Evolutionary conservation across 2,113 vertebrate genomes (phyloP).

Genomic region (Centropus unirufus): DNA sequence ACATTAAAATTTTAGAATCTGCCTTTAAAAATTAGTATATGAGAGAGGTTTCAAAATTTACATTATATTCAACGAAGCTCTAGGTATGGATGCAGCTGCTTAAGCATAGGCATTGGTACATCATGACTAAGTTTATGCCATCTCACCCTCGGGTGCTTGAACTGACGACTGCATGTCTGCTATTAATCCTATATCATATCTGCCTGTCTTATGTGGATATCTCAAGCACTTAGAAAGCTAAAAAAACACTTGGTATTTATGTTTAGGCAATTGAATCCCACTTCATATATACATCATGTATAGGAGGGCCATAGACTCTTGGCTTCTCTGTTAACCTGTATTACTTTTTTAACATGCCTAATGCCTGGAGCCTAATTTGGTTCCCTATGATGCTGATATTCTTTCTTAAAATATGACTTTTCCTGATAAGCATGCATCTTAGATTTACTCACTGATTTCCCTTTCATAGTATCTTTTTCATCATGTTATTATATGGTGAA

Average conservation of each 20-base stretch:
- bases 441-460: not conserved
- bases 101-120: not conserved
- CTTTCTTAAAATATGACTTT: not conserved
- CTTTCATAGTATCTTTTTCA: not conserved
- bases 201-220: not conserved
- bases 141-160: not conserved
- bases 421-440: not conserved
- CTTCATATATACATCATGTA: not conserved
- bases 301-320: not conserved
- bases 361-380: not conserved
- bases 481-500: not conserved
- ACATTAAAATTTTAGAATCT: not conserved
- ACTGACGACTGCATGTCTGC: not conserved
- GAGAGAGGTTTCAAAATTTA: not conserved
- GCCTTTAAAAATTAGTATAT: not conserved
- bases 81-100: not conserved
- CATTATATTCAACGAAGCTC: fast-evolving
- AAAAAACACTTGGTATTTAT: not conserved
- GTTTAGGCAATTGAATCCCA: not conserved
- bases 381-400: not conserved
- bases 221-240: not conserved
- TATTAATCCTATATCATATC: not conserved
- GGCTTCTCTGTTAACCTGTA: not conserved
- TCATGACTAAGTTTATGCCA: not conserved
- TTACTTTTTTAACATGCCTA: not conserved